Evolutionary conservation across 30 jellyfish, hydroid and myxozoan genomes (phyloP).

Genomic region (Euphysa ruthae): DNA sequence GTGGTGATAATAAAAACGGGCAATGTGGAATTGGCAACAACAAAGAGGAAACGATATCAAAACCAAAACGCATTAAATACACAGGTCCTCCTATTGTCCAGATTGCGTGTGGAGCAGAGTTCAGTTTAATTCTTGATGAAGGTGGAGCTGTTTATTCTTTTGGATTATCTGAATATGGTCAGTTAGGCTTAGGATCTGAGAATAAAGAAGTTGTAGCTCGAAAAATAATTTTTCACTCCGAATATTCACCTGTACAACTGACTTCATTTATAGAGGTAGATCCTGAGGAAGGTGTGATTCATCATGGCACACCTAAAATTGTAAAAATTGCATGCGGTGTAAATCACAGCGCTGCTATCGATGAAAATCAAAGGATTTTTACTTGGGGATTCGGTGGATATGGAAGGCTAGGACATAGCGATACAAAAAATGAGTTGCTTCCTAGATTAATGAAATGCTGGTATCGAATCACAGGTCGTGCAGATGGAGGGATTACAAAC

Average conservation of each 20-base stretch:
- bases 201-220: slow-evolving; percentile 27
- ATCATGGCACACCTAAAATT: slow-evolving; percentile 28
- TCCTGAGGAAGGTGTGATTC: slow-evolving; percentile 13
- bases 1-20: slow-evolving; percentile 31
- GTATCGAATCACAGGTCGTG: slow-evolving; percentile 42
- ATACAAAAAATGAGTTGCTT: slow-evolving; percentile 21
- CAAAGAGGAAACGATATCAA: slow-evolving; percentile 1
- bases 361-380: slow-evolving; percentile 23
- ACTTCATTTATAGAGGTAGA: slow-evolving; percentile 8
- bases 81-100: slow-evolving; percentile 19
- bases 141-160: slow-evolving; percentile 26
- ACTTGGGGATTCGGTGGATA: slow-evolving; percentile 47
- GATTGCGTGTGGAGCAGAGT: slow-evolving; percentile 35
- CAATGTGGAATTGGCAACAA: slow-evolving; percentile 42
- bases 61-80: slow-evolving; percentile 17
- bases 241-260: slow-evolving; percentile 23
- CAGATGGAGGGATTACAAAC: slow-evolving; percentile 32
- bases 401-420: slow-evolving; percentile 32
- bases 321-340: slow-evolving; percentile 22
- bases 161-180: slow-evolving; percentile 35
- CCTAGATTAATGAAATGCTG: slow-evolving; percentile 38
- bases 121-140: slow-evolving; percentile 23
- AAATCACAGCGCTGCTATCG: slow-evolving; percentile 32
- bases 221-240: slow-evolving; percentile 14
- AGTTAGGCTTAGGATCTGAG: slow-evolving; percentile 31